Conservation (phyloP, 2,888 invertebrate species). For the Acanthosepion pharaonis region DNA sequence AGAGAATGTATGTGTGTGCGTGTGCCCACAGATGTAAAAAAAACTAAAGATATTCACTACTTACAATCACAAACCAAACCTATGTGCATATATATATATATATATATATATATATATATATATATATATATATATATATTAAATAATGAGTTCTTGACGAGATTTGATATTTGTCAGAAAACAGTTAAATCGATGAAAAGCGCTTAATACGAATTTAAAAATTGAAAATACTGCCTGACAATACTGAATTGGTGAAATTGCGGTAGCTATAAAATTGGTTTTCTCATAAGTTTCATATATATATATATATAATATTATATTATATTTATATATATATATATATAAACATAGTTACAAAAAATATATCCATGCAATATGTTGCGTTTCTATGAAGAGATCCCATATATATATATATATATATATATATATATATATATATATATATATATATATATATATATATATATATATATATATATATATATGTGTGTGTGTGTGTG, state of each 20-base stretch:
- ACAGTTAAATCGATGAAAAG: no score
- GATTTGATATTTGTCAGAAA: no score
- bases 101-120: not conserved
- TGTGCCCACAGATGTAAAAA: not conserved
- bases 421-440: not conserved
- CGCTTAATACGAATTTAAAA: no score
- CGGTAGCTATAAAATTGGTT: no score
- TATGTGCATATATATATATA: not conserved
- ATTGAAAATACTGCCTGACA: no score
- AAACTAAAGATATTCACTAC: no score
- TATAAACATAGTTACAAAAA: not conserved
- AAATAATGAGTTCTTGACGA: not conserved
- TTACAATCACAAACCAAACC: not conserved
- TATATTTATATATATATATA: not conserved
- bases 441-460: not conserved
- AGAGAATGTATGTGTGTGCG: not conserved
- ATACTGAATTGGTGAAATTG: no score
- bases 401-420: not conserved
- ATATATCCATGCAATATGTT: not conserved
- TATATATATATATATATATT: not conserved
- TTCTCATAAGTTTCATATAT: not conserved
- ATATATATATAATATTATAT: not conserved
- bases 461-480: slow-evolving; percentile 1
- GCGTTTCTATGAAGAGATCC: not conserved
- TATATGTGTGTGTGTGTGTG: not conserved